Evolutionary conservation across 2,113 vertebrate species (phyloP), one percentile per base, ranked within the genome.

Genomic region (Cynocephalus volans): DNA sequence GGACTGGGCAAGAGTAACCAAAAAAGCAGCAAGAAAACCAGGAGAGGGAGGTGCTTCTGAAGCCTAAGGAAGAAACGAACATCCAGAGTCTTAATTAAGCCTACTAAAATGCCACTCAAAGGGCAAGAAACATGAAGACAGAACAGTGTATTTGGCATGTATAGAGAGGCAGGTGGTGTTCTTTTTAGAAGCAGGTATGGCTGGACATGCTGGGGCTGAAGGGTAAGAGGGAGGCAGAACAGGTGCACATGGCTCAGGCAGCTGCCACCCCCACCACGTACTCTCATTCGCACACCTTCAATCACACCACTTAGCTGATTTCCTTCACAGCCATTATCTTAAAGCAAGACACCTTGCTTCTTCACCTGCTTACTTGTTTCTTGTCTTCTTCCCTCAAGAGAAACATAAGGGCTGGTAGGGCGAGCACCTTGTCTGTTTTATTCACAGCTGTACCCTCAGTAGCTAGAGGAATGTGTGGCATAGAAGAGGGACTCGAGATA

Each of bases 91-190:
- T 54, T 85, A 73, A 88, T 73, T 41, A 24, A 72, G 52, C 79
- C 65, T 92, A 50, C 72, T 58, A 90, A 79, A 92, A 62, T 50
- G 65, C 77, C 6, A 2, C 58, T 50, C 48, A 6, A 31, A 92
- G 60, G 17, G 24, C 2, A 15, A 93, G 69, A 58, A 65, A 82
- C 4, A 48, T 3, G 24, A 73, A 69, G 52, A 58, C 28, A 36
- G 77, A 54, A 60, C 15, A 50, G 52, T 0, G 9, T 14, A 56
- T 13, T 21, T 0, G 0, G 65, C 56, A 21, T 0, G 3, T 45
- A n/a, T 2, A 8, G 28, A 76, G 31, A 8, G 0, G 6, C 18
- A 52, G 64, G 85, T n/a, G 13, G 54, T 69, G 24, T 6, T 93
- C 65, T 93, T 18, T 4, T 12, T 5, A 36, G 80, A 18, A 90